Evolutionary conservation across 2,888 invertebrate species (phyloP), one percentile per base, ranked within the genome.

Genomic region (Drosophila kokeensis): DNA sequence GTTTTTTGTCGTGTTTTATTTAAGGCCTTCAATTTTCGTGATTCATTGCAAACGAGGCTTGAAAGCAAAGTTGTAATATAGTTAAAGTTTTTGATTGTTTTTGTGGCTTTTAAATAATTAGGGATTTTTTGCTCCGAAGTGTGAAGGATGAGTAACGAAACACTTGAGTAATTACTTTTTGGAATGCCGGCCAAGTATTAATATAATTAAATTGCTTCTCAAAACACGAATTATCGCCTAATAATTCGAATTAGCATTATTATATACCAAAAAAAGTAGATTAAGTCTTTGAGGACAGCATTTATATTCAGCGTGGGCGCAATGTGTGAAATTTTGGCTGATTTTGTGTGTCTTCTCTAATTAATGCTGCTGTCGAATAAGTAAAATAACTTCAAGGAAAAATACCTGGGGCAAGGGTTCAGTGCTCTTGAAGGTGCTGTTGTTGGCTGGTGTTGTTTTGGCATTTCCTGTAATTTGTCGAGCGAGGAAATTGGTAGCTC

Each of bases 401-500:
- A 52, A 67, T 63, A 7, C 38, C 52, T 69, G 30, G 1, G n/a
- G 34, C 38, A 65, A 55, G 66, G 42, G 70, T 69, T 57, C 67
- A 67, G 52, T 69, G 68, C 45, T 57, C 60, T 57, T 49, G n/a
- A 27, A n/a, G 59, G 36, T 66, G 66, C 29, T 74, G 42, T 38
- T 61, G 53, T 40, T 65, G 54, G 54, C 42, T 70, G 58, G 27
- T 75, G 53, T 49, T 73, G 30, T 64, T 62, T 82, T 76, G 82
- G 79, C 82, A 84, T 84, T 87, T 86, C 86, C 89, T 85, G 89
- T 81, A 88, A 87, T 88, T 87, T 86, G 89, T 81, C 79, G 82
- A 82, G 82, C 80, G 65, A 65, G 78, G 74, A 87, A 85, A 82
- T 87, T 84, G 63, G 70, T 69, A 65, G 76, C 81, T 76, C 69